Percentiles rank a stretch among this genome's conserved stretches.
Evolutionary conservation across 2,888 invertebrate genomes (phyloP).

Genomic region (Metallyticus violacea): DNA sequence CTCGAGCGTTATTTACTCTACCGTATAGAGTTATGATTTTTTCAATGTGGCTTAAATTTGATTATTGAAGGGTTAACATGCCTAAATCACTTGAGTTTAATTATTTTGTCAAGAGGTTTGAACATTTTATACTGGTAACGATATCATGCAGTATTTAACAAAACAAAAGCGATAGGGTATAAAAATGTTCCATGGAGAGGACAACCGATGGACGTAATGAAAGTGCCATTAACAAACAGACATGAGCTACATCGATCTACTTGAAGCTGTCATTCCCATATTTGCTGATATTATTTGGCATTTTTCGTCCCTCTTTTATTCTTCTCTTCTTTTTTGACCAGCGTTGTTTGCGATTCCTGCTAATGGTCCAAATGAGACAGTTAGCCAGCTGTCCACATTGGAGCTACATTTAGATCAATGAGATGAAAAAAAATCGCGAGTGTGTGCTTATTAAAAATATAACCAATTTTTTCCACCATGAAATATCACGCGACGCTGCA

Average conservation of each 20-base stretch:
- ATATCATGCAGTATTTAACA: not conserved
- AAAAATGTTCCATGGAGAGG: not conserved
- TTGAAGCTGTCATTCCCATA: slow-evolving; percentile 9
- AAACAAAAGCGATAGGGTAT: not conserved
- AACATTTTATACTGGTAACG: not conserved
- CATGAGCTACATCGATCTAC: not conserved
- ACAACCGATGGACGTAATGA: not conserved
- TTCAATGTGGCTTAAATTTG: not conserved
- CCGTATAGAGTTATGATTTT: not conserved
- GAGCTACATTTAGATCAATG: not conserved
- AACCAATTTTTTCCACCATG: not conserved
- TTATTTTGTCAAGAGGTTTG: not conserved
- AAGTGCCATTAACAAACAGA: slow-evolving; percentile 16
- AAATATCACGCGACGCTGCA: slow-evolving; percentile 5
- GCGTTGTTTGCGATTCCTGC: not conserved
- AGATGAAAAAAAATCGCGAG: not conserved
- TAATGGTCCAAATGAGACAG: slow-evolving; percentile 1
- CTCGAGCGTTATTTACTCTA: not conserved
- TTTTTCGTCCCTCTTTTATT: not conserved
- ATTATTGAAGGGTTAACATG: not conserved
- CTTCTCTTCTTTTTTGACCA: not conserved
- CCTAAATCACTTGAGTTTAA: not conserved
- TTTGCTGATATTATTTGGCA: not conserved
- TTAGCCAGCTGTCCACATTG: not conserved
- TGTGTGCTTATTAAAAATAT: slow-evolving; percentile 1